These are phyloP conservation scores for Poecilia wingei DNA, from an alignment of 2,797 vertebrate genomes.

Conservation along the genomic window DNA sequence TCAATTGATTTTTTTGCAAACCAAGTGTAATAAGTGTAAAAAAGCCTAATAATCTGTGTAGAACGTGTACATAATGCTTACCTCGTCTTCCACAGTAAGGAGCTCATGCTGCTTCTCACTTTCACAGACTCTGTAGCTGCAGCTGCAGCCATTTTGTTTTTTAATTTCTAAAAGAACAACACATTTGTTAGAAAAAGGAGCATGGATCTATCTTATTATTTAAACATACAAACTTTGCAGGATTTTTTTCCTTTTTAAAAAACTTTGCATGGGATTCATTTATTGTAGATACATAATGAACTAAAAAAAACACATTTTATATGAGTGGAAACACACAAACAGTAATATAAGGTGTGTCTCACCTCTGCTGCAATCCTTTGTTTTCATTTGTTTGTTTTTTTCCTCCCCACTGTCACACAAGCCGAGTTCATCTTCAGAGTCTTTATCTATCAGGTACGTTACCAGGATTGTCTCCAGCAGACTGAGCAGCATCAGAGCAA, in stretches of 20 bases:
- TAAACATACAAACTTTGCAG: not conserved
- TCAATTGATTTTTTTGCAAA: not conserved
- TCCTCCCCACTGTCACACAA: not conserved
- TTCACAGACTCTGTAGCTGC: constrained; percentile 18
- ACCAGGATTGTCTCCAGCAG: constrained; percentile 82
- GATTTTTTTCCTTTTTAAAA: not conserved
- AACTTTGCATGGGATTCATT: not conserved
- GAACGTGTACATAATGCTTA: not conserved
- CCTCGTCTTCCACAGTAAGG: constrained; percentile 51
- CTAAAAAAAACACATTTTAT: not conserved
- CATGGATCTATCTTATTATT: not conserved
- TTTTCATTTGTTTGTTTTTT: constrained; percentile 9
- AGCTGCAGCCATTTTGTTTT: constrained; percentile 16
- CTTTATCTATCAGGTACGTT: constrained; percentile 70
- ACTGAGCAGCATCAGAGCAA: constrained; percentile 82
- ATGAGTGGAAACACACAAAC: not conserved
- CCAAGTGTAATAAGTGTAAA: too few relatives aligned
- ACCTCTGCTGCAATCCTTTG: constrained; percentile 20
- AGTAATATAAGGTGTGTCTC: not conserved
- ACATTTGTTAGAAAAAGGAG: constrained; percentile 3
- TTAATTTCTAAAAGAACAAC: constrained; percentile 53
- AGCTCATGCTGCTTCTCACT: constrained; percentile 40
- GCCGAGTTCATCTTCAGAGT: constrained; percentile 13
- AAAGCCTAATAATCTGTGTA: not conserved
- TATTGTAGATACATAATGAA: not conserved